Evolutionary conservation across 1,140 invertebrate species (phyloP).

Genomic region (Venustaconcha ellipsiformis): DNA sequence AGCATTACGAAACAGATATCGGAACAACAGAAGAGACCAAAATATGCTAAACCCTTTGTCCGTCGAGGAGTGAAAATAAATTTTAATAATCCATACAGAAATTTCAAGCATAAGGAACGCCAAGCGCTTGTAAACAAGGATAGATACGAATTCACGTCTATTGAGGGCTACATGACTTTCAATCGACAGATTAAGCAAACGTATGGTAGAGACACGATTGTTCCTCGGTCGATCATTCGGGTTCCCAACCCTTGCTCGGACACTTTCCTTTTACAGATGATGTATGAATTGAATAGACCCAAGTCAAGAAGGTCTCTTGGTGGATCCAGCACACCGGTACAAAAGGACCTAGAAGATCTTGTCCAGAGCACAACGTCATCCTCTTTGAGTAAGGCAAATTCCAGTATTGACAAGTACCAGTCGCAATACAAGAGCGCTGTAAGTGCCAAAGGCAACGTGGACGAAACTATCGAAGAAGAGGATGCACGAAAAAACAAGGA

Average conservation of each 20-base stretch:
- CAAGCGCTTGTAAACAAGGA: conserved; percentile 11
- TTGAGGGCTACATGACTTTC: conserved; percentile 26
- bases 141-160: conserved; percentile 17
- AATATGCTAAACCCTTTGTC: not conserved
- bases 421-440: too few species aligned
- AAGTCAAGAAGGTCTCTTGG: conserved; percentile 1
- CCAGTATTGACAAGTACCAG: conserved; percentile 21
- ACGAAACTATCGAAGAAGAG: too few species aligned
- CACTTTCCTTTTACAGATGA: conserved; percentile 32
- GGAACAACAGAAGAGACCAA: conserved; percentile 7
- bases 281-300: conserved; percentile 29
- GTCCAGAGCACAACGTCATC: conserved; percentile 25
- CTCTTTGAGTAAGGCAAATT: conserved; percentile 25
- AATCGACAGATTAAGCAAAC: conserved; percentile 18
- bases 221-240: conserved; percentile 17
- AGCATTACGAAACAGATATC: conserved; percentile 12
- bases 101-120: conserved; percentile 26
- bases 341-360: conserved; percentile 25
- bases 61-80: conserved; percentile 10
- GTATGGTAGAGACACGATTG: conserved; percentile 18
- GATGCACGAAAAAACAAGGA: too few species aligned
- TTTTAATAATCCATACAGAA: conserved; percentile 33
- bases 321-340: conserved; percentile 1
- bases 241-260: conserved; percentile 32
- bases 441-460: too few species aligned